Conservation (phyloP, 2,113 vertebrate species). For the Prunella himalayana region DNA sequence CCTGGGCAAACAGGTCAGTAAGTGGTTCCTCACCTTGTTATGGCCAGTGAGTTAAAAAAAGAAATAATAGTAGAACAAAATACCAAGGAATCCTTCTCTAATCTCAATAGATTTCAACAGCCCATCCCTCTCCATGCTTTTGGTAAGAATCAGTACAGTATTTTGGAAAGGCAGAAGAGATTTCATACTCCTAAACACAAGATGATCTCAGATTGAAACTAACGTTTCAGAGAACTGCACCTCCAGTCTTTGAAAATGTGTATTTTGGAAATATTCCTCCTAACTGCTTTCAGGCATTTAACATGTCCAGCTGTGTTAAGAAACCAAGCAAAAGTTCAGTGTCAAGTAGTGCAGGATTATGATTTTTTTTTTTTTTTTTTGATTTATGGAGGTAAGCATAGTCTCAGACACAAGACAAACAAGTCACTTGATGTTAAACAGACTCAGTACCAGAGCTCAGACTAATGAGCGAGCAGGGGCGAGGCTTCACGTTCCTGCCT, state of each 20-base stretch:
- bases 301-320: not conserved
- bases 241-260: not conserved
- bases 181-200: not conserved
- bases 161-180: not conserved
- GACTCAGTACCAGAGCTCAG: constrained; percentile 39
- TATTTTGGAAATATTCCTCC: constrained; percentile 21
- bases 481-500: constrained; percentile 42
- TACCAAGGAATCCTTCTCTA: not conserved
- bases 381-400: constrained; percentile 43
- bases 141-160: not conserved
- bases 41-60: not conserved
- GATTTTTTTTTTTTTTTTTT: not conserved
- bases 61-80: not conserved
- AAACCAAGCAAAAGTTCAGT: constrained; percentile 12
- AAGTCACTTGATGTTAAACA: constrained; percentile 65
- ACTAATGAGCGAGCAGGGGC: constrained; percentile 25
- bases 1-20: not conserved
- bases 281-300: not conserved
- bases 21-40: not conserved
- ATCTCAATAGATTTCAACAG: not conserved
- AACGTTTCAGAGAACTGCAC: not conserved
- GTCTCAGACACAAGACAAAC: constrained; percentile 58
- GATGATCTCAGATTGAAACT: not conserved
- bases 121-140: not conserved
- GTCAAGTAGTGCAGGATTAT: constrained; percentile 26